Conservation (phyloP, 2,113 vertebrate genomes). For the Calyptommatus sinebrachiatus region DNA sequence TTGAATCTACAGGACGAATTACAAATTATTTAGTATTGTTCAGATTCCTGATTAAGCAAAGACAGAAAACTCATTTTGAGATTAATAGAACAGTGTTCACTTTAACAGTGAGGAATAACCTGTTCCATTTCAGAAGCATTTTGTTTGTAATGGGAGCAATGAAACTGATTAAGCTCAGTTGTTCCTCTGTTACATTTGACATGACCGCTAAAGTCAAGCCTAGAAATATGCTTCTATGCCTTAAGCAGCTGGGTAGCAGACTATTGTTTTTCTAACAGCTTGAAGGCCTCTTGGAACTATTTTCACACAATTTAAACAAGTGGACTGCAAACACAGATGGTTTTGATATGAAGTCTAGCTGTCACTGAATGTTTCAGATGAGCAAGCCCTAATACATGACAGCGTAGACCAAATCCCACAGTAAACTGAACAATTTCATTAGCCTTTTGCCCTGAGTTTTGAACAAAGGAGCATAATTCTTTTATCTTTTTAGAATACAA, state of each 20-base stretch:
- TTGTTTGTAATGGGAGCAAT: slow-evolving; percentile 7
- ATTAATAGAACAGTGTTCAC: not conserved
- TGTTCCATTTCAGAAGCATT: not conserved
- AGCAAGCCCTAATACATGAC: not conserved
- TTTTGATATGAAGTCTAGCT: not conserved
- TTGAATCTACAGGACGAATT: not conserved
- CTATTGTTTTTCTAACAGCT: not conserved
- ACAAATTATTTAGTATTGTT: not conserved
- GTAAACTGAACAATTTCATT: not conserved
- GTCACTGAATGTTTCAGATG: not conserved
- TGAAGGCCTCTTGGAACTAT: not conserved
- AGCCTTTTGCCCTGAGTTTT: not conserved
- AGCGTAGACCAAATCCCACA: not conserved
- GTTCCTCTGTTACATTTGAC: not conserved
- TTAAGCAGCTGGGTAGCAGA: not conserved
- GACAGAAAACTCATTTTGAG: not conserved
- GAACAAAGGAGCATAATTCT: not conserved
- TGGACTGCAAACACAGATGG: not conserved
- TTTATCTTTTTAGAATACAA: no score
- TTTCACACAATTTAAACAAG: not conserved
- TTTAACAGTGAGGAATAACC: not conserved
- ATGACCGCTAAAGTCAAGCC: not conserved
- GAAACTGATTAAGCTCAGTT: not conserved
- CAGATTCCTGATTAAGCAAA: not conserved
- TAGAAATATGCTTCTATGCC: not conserved